Conservation (phyloP, 2,888 invertebrate species). For the Drosophila percnosoma region DNA sequence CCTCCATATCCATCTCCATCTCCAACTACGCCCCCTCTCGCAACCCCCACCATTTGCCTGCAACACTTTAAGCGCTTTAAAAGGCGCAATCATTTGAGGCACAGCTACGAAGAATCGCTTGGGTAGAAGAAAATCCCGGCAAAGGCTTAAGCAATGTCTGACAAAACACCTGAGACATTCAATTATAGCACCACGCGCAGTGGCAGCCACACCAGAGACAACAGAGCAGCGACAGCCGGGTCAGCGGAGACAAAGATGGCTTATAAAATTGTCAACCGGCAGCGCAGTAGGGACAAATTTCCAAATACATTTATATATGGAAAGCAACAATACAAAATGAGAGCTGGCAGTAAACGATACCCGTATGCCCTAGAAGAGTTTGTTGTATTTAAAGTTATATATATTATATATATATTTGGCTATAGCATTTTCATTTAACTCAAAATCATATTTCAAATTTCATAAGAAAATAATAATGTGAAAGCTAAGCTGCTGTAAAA, state of each 20-base stretch:
- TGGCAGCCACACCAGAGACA: slow-evolving; percentile 16
- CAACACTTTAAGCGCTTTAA: slow-evolving; percentile 69
- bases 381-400: not conserved
- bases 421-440: not conserved
- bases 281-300: slow-evolving; percentile 29
- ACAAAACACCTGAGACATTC: slow-evolving; percentile 85
- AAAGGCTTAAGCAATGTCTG: slow-evolving; percentile 84
- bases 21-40: not conserved
- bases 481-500: not conserved
- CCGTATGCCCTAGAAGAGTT: slow-evolving; percentile 11
- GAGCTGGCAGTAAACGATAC: slow-evolving; percentile 7
- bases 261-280: slow-evolving; percentile 74
- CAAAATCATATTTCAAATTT: not conserved
- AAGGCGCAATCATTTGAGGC: slow-evolving; percentile 43
- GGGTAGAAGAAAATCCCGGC: slow-evolving; percentile 70
- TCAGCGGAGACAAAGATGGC: slow-evolving; percentile 48
- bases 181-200: slow-evolving; percentile 71
- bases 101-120: not conserved
- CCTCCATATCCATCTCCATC: not conserved
- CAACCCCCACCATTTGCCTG: slow-evolving; percentile 1
- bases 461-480: not conserved
- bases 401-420: not conserved
- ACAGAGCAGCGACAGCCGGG: slow-evolving; percentile 18
- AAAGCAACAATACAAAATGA: slow-evolving; percentile 13
- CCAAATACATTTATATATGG: slow-evolving; percentile 31